These are phyloP conservation scores for Erethizon dorsatum DNA, from an alignment of 2,797 vertebrate genomes.

Conservation along the genomic window DNA sequence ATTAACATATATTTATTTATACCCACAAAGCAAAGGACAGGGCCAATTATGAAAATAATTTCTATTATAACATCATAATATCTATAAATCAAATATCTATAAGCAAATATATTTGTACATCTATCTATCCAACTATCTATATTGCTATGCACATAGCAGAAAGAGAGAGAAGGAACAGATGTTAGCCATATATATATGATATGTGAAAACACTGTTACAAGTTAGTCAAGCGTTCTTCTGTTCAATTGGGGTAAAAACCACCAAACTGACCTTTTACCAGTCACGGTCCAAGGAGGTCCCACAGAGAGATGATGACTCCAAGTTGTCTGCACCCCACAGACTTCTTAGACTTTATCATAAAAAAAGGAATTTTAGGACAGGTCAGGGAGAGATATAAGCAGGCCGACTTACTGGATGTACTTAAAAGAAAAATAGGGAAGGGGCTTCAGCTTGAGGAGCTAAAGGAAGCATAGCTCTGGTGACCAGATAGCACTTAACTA, in stretches of 20 bases:
- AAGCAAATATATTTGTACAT: background rate
- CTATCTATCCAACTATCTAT: background rate
- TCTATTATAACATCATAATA: background rate
- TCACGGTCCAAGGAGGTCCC: background rate
- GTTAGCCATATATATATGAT: background rate
- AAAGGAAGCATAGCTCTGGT: background rate
- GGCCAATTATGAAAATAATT: constrained; percentile 14
- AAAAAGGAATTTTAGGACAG: background rate
- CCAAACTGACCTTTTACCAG: background rate
- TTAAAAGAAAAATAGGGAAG: background rate
- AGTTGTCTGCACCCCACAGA: background rate
- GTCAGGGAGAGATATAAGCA: background rate
- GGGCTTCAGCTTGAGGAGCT: background rate
- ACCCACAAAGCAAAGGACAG: background rate
- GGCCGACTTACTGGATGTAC: background rate
- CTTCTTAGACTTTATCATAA: background rate
- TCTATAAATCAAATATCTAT: background rate
- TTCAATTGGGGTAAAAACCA: background rate
- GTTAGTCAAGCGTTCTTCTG: background rate
- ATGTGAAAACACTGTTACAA: background rate
- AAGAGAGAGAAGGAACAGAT: background rate
- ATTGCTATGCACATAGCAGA: background rate
- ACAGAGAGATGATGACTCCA: background rate
- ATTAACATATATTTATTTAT: background rate
- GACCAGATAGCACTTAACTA: background rate